Percentiles rank a stretch among this genome's conserved stretches.
Conservation (phyloP, 1,140 invertebrate species). For the Drosophila rhopaloa region DNA sequence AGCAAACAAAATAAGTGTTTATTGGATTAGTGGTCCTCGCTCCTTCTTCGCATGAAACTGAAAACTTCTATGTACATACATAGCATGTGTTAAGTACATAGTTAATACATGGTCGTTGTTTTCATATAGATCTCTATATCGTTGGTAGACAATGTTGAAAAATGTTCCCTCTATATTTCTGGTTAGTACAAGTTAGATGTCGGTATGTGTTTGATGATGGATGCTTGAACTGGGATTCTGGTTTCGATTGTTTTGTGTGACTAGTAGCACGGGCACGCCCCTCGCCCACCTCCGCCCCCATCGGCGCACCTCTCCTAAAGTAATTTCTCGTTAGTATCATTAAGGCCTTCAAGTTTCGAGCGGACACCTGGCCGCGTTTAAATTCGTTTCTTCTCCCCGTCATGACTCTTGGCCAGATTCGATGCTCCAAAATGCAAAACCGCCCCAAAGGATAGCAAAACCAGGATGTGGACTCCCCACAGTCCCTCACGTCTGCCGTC, state of each 20-base stretch:
- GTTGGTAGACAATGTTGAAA: conserved; percentile 49
- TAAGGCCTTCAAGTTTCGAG: conserved; percentile 80
- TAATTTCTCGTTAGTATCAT: conserved; percentile 72
- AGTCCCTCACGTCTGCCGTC: conserved; percentile 68
- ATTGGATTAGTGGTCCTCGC: conserved; percentile 40
- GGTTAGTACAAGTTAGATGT: conserved; percentile 49
- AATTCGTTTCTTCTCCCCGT: conserved; percentile 66
- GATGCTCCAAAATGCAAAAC: conserved; percentile 78
- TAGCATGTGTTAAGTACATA: conserved; percentile 60
- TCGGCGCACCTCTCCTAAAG: conserved; percentile 60
- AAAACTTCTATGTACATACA: conserved; percentile 45
- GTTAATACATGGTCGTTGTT: conserved; percentile 72
- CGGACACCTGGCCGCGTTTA: conserved; percentile 65
- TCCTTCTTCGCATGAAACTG: conserved; percentile 26
- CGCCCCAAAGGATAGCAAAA: conserved; percentile 44
- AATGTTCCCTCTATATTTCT: conserved; percentile 45
- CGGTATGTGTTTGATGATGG: conserved; percentile 45
- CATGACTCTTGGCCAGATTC: conserved; percentile 38
- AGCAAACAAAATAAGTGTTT: conserved; percentile 54
- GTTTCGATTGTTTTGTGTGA: conserved; percentile 57
- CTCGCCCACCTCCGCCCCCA: conserved; percentile 30
- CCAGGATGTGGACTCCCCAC: conserved; percentile 7
- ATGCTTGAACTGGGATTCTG: conserved; percentile 61
- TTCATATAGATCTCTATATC: conserved; percentile 21
- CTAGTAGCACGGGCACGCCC: conserved; percentile 57